A percentile compares a stretch with the other conserved stretches of the same genome.
phyloP scores from a whole-genome alignment of 2,797 vertebrate genomes.

The Anas bernieri region DNA sequence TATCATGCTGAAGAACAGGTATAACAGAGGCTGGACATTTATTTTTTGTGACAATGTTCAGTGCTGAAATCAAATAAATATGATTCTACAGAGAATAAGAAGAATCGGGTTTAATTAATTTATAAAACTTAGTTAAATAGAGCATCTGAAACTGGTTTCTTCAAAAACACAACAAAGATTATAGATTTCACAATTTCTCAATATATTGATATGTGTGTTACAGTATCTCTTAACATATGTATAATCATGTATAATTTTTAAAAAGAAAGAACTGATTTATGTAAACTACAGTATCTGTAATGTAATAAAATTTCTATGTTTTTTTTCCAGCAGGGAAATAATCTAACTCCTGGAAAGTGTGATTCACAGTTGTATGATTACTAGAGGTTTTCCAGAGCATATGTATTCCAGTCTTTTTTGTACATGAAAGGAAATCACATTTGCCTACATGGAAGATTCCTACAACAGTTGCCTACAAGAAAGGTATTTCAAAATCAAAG shows the following conservation, averaged over 20 bases:
- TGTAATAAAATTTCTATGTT: neutral
- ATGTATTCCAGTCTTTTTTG: neutral
- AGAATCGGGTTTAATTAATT: neutral
- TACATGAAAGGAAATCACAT: neutral
- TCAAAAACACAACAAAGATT: conserved; percentile 9
- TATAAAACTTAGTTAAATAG: conserved; percentile 44
- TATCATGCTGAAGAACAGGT: conserved; percentile 70
- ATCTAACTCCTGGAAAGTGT: neutral
- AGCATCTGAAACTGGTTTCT: conserved; percentile 53
- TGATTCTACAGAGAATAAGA: conserved; percentile 42
- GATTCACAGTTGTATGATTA: neutral
- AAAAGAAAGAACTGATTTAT: neutral
- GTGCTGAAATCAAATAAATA: conserved; percentile 47
- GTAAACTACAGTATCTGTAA: neutral
- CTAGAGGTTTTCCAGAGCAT: neutral
- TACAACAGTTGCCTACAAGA: neutral
- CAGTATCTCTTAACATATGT: neutral
- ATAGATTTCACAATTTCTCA: conserved; percentile 3
- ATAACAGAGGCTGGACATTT: conserved; percentile 21
- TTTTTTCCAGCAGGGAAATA: neutral
- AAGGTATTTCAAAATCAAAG: neutral
- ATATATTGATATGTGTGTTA: neutral
- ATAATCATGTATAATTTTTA: neutral
- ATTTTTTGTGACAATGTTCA: conserved; percentile 28
- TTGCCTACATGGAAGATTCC: neutral